A percentile compares a stretch with the other conserved stretches of the same genome.
These are phyloP conservation scores for Microplitis manilae DNA, from an alignment of 2,888 invertebrate genomes.

Conservation along the genomic window DNA sequence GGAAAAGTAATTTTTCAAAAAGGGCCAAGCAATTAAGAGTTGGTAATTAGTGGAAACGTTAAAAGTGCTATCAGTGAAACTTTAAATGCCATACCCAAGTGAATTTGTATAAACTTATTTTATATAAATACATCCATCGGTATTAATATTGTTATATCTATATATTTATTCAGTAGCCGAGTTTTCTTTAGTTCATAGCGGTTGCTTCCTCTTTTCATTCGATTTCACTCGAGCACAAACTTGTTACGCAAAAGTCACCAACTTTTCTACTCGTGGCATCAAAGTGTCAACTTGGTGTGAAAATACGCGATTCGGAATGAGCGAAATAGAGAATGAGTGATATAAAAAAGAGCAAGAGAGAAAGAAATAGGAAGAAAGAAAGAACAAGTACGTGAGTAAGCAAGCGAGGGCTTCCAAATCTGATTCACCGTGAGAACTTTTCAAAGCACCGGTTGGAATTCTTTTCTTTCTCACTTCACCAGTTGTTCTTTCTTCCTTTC, in stretches of 20 bases:
- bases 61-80: constrained; percentile 20
- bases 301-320: constrained; percentile 36
- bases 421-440: constrained; percentile 39
- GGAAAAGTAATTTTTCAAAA: constrained; percentile 6
- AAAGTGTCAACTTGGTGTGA: constrained; percentile 42
- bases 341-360: not conserved
- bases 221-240: constrained; percentile 28
- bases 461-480: constrained; percentile 22
- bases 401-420: constrained; percentile 32
- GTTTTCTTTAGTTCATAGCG: not conserved
- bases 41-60: constrained; percentile 41
- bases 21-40: constrained; percentile 44
- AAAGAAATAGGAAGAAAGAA: not conserved
- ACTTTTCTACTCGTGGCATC: constrained; percentile 42
- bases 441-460: constrained; percentile 18
- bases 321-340: not conserved
- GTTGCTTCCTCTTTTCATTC: constrained; percentile 28
- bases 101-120: no score
- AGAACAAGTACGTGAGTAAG: not conserved
- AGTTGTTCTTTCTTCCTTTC: constrained; percentile 28
- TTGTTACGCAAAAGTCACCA: constrained; percentile 37
- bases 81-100: no score
- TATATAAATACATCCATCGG: no score
- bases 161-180: constrained; percentile 15
- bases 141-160: not conserved